These are phyloP conservation scores for Chydorus sphaericus DNA, from an alignment of 2,888 invertebrate genomes.

Conservation along the genomic window DNA sequence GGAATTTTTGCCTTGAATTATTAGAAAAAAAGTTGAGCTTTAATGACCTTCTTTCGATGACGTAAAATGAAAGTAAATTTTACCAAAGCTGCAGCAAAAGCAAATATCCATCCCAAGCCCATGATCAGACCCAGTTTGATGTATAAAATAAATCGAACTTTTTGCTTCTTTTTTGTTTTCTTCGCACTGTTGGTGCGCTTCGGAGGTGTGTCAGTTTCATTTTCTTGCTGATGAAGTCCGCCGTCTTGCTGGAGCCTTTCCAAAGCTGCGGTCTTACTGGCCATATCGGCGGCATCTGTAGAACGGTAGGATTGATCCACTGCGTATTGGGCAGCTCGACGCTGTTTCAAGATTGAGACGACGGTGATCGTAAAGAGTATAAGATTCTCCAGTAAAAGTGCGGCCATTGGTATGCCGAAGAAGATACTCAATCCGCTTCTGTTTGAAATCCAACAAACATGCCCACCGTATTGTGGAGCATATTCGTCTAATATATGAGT, in stretches of 20 bases:
- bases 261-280: neutral
- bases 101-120: slow-evolving; percentile 35
- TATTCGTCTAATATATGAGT: slow-evolving; percentile 17
- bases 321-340: slow-evolving; percentile 4
- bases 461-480: slow-evolving; percentile 14
- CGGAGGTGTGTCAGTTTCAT: too few relatives aligned
- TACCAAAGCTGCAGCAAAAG: slow-evolving; percentile 29
- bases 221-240: too few relatives aligned
- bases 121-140: slow-evolving; percentile 30
- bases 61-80: too few relatives aligned
- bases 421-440: slow-evolving; percentile 25
- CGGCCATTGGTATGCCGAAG: slow-evolving; percentile 29
- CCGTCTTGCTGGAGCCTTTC: neutral
- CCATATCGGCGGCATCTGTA: neutral
- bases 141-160: slow-evolving; percentile 24
- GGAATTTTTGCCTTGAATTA: slow-evolving; percentile 23
- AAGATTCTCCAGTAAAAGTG: slow-evolving; percentile 28
- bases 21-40: too few relatives aligned
- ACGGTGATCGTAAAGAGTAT: slow-evolving; percentile 29
- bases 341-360: slow-evolving; percentile 20
- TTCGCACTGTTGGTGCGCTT: neutral
- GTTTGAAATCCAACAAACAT: slow-evolving; percentile 12
- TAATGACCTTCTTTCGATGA: too few relatives aligned
- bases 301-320: neutral
- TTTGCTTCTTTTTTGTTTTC: neutral